Conservation (phyloP, 2,797 vertebrate species). For the Pteronotus mesoamericanus region DNA sequence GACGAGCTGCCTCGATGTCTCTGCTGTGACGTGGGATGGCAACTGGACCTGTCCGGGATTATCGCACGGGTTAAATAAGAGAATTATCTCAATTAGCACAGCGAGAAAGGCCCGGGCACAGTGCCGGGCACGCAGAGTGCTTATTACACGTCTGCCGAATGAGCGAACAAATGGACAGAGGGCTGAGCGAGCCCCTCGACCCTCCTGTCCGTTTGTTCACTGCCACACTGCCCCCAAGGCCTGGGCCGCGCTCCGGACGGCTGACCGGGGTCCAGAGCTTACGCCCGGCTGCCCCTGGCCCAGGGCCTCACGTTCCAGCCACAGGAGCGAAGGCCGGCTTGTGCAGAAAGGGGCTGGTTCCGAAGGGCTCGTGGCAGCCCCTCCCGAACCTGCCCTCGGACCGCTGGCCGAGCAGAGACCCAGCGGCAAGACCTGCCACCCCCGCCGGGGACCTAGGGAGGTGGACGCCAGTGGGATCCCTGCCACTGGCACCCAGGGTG, state of each 20-base stretch:
- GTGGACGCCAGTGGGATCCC: fast-evolving
- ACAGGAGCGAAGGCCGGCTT: not conserved
- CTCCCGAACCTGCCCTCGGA: not conserved
- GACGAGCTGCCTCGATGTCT: not conserved
- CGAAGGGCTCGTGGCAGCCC: too few relatives aligned
- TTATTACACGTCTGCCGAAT: not conserved
- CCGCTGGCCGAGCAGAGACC: not conserved
- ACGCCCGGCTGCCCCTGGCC: too few relatives aligned
- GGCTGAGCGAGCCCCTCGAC: not conserved
- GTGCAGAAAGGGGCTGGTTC: not conserved
- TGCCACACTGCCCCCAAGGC: not conserved
- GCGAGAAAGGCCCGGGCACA: not conserved
- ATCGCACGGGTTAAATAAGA: not conserved
- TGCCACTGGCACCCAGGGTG: not conserved
- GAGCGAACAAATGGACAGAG: not conserved
- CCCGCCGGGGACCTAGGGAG: fast-evolving
- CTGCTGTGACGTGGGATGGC: not conserved
- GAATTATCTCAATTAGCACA: not conserved
- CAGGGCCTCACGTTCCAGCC: not conserved
- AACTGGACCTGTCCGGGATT: not conserved
- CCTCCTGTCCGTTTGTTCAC: not conserved
- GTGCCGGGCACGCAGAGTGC: not conserved
- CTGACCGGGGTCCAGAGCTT: not conserved
- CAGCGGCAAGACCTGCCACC: not conserved
- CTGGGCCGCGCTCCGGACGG: not conserved